phyloP scores from a whole-genome alignment of 2,888 invertebrate genomes.

The Stratiomys singularior region DNA sequence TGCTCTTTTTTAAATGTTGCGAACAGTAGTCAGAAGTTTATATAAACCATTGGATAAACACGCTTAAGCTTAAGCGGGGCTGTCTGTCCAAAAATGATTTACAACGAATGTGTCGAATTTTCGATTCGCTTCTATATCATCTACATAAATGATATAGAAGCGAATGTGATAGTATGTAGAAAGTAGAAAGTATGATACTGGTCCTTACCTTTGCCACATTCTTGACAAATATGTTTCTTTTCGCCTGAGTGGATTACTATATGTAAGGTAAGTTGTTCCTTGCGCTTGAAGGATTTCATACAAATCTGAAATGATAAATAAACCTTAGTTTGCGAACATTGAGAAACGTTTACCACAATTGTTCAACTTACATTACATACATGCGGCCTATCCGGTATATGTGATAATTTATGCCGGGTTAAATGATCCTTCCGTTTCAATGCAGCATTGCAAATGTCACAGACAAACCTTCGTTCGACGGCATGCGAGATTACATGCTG shows the following conservation, averaged over 20 bases:
- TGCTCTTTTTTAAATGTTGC: too few species aligned
- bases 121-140: too few species aligned
- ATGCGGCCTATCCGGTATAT: conserved; percentile 89
- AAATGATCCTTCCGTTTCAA: conserved; percentile 87
- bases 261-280: conserved; percentile 88
- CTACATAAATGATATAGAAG: too few species aligned
- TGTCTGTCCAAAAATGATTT: too few species aligned
- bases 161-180: too few species aligned
- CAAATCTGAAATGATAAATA: conserved; percentile 69
- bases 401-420: conserved; percentile 86
- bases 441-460: conserved; percentile 90
- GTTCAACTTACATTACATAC: conserved; percentile 75
- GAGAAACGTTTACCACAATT: not conserved
- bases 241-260: conserved; percentile 92
- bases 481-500: conserved; percentile 90
- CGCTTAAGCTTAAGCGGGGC: too few species aligned
- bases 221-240: conserved; percentile 86
- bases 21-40: too few species aligned
- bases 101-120: too few species aligned
- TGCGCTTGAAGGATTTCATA: conserved; percentile 87
- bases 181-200: too few species aligned
- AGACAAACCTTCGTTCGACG: conserved; percentile 84
- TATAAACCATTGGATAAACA: too few species aligned
- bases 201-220: conserved; percentile 84
- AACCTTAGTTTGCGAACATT: not conserved